These are phyloP conservation scores for Deilephila elpenor DNA, from an alignment of 2,888 invertebrate genomes.

Conservation along the genomic window DNA sequence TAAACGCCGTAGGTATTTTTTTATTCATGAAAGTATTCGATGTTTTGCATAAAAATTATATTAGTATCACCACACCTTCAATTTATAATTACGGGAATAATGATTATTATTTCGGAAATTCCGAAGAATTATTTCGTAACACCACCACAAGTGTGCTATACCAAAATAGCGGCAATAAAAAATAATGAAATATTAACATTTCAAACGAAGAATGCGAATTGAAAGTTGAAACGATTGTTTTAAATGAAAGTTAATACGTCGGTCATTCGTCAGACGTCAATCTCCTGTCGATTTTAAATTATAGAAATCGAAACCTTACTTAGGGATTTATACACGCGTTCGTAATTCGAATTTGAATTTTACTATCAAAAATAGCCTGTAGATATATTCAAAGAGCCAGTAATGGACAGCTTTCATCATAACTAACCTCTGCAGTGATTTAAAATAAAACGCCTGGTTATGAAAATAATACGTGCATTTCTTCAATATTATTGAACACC, in stretches of 20 bases:
- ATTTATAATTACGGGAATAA: background rate
- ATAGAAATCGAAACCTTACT: conserved; percentile 17
- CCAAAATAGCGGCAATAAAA: background rate
- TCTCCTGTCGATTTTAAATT: conserved; percentile 29
- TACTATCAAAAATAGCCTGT: background rate
- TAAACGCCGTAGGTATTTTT: too few species aligned
- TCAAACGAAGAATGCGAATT: conserved; percentile 34
- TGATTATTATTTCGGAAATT: background rate
- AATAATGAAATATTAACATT: conserved; percentile 17
- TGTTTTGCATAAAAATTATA: too few species aligned
- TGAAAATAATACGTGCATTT: background rate
- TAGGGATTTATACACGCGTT: background rate
- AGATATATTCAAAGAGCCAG: background rate
- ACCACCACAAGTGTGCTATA: background rate
- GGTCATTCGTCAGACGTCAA: conserved; percentile 41
- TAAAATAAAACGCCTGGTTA: background rate
- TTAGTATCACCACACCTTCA: too few species aligned
- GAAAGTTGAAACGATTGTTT: conserved; percentile 43
- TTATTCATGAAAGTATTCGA: too few species aligned
- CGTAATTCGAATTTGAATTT: background rate
- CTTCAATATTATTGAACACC: background rate
- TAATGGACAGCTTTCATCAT: background rate
- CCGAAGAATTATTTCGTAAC: background rate
- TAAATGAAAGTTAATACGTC: conserved; percentile 41
- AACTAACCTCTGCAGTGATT: background rate